Conservation (phyloP, 1,140 invertebrate species). For the Tribolium castaneum region DNA sequence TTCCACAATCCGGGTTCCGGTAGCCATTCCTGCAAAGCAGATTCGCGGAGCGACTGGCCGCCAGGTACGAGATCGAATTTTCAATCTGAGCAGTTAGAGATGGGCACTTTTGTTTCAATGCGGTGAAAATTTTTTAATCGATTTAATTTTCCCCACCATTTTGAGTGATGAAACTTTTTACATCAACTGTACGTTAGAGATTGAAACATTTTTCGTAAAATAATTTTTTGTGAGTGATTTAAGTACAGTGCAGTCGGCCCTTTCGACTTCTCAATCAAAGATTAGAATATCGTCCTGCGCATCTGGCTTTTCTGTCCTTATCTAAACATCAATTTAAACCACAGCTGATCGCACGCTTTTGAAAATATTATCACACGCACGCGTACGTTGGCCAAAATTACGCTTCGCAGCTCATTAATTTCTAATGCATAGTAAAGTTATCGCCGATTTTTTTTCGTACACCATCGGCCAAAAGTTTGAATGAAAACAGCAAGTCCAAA, state of each 20-base stretch:
- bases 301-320: conserved; percentile 52
- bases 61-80: conserved; percentile 4
- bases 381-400: neutral
- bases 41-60: conserved; percentile 5
- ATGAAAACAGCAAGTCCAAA: too few relatives aligned
- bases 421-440: too few relatives aligned
- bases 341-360: conserved; percentile 28
- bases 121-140: neutral
- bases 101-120: neutral
- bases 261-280: conserved; percentile 12
- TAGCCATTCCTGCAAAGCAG: conserved; percentile 38
- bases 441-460: too few relatives aligned
- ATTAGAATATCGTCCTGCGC: conserved; percentile 45
- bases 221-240: too few relatives aligned
- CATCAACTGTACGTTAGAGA: too few relatives aligned
- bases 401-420: too few relatives aligned
- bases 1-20: conserved; percentile 17
- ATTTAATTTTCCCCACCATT: too few relatives aligned
- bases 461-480: too few relatives aligned
- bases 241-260: neutral
- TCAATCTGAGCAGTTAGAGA: conserved; percentile 7
- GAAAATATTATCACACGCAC: conserved; percentile 6
- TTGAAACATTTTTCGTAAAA: too few relatives aligned
- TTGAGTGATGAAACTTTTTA: too few relatives aligned
- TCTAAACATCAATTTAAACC: conserved; percentile 54